phyloP scores from a whole-genome alignment of 2,797 vertebrate species.

The Atherinosoma microstoma region DNA sequence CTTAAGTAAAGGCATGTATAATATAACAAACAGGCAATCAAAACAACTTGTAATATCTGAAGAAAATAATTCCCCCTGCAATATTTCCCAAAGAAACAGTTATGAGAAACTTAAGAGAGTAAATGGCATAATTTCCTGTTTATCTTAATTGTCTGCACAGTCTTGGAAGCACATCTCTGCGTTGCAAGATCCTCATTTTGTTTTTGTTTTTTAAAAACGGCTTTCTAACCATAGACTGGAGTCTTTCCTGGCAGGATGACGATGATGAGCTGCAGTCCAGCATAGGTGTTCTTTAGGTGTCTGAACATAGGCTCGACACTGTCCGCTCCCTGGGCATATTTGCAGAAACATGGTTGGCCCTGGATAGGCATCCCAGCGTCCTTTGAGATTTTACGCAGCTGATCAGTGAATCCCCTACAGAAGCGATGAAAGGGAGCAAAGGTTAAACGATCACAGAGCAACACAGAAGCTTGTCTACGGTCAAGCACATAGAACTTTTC shows the following conservation, averaged over 20 bases:
- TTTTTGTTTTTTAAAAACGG: not conserved
- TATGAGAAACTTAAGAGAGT: not conserved
- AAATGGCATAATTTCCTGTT: not conserved
- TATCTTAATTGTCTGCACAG: too few species aligned
- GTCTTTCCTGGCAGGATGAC: slow-evolving; percentile 98
- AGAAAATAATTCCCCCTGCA: not conserved
- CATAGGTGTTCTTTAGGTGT: slow-evolving; percentile 96
- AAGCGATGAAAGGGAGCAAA: not conserved
- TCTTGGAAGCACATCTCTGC: not conserved
- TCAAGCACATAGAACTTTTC: too few species aligned
- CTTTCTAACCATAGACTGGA: slow-evolving; percentile 90
- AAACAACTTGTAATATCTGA: not conserved
- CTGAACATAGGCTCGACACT: slow-evolving; percentile 99
- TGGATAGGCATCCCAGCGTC: slow-evolving; percentile 99
- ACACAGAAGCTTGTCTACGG: not conserved
- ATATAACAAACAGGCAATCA: not conserved
- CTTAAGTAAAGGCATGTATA: not conserved
- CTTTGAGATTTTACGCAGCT: slow-evolving; percentile 98
- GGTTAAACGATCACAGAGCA: not conserved
- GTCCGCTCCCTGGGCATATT: slow-evolving; percentile 97
- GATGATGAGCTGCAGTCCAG: slow-evolving; percentile 97
- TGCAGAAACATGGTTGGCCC: slow-evolving; percentile 98
- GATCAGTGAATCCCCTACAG: slow-evolving; percentile 89
- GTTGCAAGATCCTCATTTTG: not conserved
- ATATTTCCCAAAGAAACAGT: not conserved